Base-by-base conservation (phyloP, 1,140 invertebrate genomes). In the Euschistus heros region DNA sequence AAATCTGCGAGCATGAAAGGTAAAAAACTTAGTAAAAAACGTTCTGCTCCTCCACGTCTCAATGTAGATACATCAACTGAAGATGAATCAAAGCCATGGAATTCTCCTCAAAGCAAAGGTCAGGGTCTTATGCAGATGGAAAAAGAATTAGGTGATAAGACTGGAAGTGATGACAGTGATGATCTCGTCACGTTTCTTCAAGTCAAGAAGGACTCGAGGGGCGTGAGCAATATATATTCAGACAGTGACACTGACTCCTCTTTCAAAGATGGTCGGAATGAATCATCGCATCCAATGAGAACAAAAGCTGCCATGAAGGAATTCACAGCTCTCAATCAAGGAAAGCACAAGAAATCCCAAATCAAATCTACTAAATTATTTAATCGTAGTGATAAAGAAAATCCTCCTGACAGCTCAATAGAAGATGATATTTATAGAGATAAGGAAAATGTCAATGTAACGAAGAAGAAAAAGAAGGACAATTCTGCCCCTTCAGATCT, bases 261-360 rank as follows among this genome's bases (percentile, higher is more conserved):
- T 30, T 74, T 75, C 24, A 74, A 74, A 67, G 70, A 76, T 71
- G 77, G 78, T 8, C 68, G 62, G 3, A 69, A 72, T 54, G 68
- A 70, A 26, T 75, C 77, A 3, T 57, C 54, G 4, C 74, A 75
- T 20, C 75, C 82, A 75, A 71, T 81, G 62, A 80, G 87, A 66
- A 91, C 89, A 3, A 92, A 91, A 76, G 88, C 86, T 13, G 86
- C 89, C 13, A 83, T 91, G 68, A 92, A 91, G 75, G 86, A 90
- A 70, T 91, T 91, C 68, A 80, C 82, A 6, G 69, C 76, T 50
- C 57, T 72, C 22, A 69, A 74, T 18, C 46, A 68, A 20, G 33
- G 54, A 30, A 68, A 66, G 52, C 37, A 62, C 75, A 78, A 65
- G 75, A 59, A 69, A 63, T 68, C 64, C 4, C 62, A 61, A 42